These are phyloP conservation scores for Loriculus beryllinus DNA, from an alignment of 2,797 vertebrate species.

Conservation along the genomic window DNA sequence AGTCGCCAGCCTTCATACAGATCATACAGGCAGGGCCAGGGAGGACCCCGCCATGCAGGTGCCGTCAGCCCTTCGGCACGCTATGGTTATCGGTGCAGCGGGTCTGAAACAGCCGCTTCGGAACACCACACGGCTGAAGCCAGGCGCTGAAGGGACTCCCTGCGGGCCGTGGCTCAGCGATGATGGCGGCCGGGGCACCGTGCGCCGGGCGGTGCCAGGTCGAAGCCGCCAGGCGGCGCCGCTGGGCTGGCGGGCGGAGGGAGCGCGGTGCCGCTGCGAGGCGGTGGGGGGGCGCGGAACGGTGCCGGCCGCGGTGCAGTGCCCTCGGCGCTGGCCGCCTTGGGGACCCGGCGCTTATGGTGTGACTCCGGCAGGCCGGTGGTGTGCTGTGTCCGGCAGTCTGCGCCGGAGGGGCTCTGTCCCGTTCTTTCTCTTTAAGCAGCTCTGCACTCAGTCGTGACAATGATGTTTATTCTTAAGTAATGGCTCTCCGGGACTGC, in stretches of 20 bases:
- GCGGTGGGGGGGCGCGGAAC: background rate
- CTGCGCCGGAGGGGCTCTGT: background rate
- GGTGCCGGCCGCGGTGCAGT: no score
- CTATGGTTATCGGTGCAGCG: background rate
- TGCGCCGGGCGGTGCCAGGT: accelerated
- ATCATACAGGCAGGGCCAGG: background rate
- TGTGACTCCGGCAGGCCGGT: background rate
- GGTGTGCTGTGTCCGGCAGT: constrained; percentile 52
- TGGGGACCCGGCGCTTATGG: background rate
- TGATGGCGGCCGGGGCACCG: background rate
- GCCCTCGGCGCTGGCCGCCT: no score
- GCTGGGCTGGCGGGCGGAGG: background rate
- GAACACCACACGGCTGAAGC: background rate
- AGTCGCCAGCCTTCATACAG: background rate
- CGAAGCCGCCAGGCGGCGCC: background rate
- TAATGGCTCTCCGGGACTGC: no score
- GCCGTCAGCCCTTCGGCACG: background rate
- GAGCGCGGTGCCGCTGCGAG: background rate
- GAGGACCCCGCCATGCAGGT: background rate
- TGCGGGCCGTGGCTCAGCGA: no score
- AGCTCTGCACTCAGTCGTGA: constrained; percentile 31
- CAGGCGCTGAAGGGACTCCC: no score
- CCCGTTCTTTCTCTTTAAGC: background rate
- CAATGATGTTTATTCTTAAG: constrained; percentile 58
- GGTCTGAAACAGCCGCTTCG: background rate